Conservation (phyloP, 1,140 invertebrate species). For the Drosophila sucinea region DNA sequence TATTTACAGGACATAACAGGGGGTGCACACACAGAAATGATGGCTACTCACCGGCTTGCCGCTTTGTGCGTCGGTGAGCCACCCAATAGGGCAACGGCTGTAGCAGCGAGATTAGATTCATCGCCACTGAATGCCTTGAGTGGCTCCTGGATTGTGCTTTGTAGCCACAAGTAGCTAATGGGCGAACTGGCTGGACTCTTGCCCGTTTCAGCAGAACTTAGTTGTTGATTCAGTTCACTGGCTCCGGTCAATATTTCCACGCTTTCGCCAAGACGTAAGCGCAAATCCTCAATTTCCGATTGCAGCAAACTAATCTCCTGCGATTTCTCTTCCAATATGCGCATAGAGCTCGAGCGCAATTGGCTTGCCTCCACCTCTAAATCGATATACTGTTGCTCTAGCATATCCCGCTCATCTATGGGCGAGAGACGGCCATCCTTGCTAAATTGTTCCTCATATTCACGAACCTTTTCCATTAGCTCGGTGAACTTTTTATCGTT, state of each 20-base stretch:
- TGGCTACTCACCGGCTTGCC: constrained; percentile 66
- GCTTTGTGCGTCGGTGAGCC: constrained; percentile 61
- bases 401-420: constrained; percentile 89
- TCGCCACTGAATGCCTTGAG: constrained; percentile 51
- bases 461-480: constrained; percentile 89
- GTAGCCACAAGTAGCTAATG: constrained; percentile 84
- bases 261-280: constrained; percentile 72
- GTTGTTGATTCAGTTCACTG: constrained; percentile 66
- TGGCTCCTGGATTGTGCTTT: constrained; percentile 83
- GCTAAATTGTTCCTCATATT: constrained; percentile 91
- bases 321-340: constrained; percentile 83
- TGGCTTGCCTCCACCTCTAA: constrained; percentile 88
- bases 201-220: constrained; percentile 45
- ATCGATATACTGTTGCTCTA: constrained; percentile 90
- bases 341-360: constrained; percentile 74
- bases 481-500: constrained; percentile 91
- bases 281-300: constrained; percentile 83
- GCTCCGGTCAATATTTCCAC: constrained; percentile 78
- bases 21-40: constrained; percentile 9
- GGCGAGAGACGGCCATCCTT: constrained; percentile 87
- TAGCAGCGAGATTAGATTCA: constrained; percentile 37
- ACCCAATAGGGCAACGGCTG: constrained; percentile 44
- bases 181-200: constrained; percentile 82
- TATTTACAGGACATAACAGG: constrained; percentile 17
- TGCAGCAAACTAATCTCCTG: constrained; percentile 85